Percentiles rank a stretch among this genome's conserved stretches.
phyloP scores from a whole-genome alignment of 2,113 vertebrate species.

The Rhinichthys klamathensis region DNA sequence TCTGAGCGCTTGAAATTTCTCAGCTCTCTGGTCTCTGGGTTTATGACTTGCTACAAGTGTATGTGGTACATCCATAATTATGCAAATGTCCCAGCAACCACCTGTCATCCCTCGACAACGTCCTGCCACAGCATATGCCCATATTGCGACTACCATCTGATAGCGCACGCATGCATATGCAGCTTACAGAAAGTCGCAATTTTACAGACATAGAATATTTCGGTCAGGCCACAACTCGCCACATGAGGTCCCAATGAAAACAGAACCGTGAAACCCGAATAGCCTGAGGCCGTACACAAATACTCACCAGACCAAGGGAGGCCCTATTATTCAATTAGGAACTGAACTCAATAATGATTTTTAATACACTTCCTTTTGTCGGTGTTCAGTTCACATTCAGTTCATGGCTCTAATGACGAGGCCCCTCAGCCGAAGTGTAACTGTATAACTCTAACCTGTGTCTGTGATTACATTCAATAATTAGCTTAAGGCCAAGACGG shows the following conservation, averaged over 20 bases:
- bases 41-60: constrained; percentile 60
- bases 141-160: constrained; percentile 65
- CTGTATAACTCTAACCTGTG: constrained; percentile 36
- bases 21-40: constrained; percentile 66
- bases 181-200: constrained; percentile 52
- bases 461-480: constrained; percentile 56
- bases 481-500: constrained; percentile 32
- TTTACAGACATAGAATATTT: constrained; percentile 58
- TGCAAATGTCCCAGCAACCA: constrained; percentile 69
- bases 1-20: constrained; percentile 37
- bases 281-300: constrained; percentile 3
- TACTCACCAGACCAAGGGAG: constrained; percentile 13
- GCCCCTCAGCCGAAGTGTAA: constrained; percentile 52
- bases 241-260: constrained; percentile 4
- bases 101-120: constrained; percentile 68
- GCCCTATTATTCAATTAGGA: constrained; percentile 59
- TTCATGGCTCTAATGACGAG: constrained; percentile 62
- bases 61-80: constrained; percentile 65
- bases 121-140: constrained; percentile 67
- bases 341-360: constrained; percentile 68
- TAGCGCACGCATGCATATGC: constrained; percentile 57
- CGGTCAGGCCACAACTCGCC: not conserved
- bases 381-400: constrained; percentile 64
- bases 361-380: constrained; percentile 62
- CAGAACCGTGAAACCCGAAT: not conserved